Base-by-base conservation (phyloP, 2,888 invertebrate genomes). In the Drosophila tanythrix region DNA sequence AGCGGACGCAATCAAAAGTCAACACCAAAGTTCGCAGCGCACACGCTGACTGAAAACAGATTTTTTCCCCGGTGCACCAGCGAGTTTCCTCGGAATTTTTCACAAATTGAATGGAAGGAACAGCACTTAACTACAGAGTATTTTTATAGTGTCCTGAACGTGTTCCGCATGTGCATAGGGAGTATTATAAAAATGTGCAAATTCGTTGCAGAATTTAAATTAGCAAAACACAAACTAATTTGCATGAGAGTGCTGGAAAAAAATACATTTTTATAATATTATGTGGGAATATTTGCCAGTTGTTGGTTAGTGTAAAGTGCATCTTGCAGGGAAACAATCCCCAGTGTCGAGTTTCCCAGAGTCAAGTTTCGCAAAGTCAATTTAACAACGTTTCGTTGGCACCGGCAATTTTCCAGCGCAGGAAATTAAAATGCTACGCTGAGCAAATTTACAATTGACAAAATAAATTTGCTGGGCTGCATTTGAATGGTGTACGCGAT, bases 61-160 rank as follows among this genome's bases (percentile, higher is more conserved):
- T 43, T 52, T 51, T 43, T 13, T 46, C 2, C 18, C 7, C 21
- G 15, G 25, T 66, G 65, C 63, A 53, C 2, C 25, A 76, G 36
- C 25, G 21, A 27, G 36, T 52, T 38, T 21, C 4, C 15, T 25
- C 59, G 69, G 56, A 68, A 70, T 70, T 73, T 53, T 56, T 63
- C 46, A 38, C 53, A 73, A 87, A 81, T 72, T 68, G 72, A 83
- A 76, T 69, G 60, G 36, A 56, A 78, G 40, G 69, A 59, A 40
- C 27, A 64, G 50, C 52, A 61, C 50, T 46, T 40, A 6, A 8
- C 2, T 13, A 13, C 25, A 27, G 10, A 15, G 1, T 15, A 13
- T 18, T 53, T 29, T 48, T 38, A n/a, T 31, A 3, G n/a, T 56
- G 15, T 48, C 43, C 52, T 36, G 29, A 31, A 8, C 6, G 6